Conservation (phyloP, 1,140 invertebrate genomes). For the Medauroidea extradentata region DNA sequence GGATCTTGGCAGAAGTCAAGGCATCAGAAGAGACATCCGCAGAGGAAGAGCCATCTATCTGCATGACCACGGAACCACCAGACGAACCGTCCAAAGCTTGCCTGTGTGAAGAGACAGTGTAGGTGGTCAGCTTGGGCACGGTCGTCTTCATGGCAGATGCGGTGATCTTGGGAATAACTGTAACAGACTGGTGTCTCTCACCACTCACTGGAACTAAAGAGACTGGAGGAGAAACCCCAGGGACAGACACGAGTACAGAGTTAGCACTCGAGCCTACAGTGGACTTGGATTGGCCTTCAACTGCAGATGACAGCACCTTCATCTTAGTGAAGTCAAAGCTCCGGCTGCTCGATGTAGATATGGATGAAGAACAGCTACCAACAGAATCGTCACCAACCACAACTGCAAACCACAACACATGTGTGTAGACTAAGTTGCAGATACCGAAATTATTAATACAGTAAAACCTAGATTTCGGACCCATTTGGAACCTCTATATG, state of each 20-base stretch:
- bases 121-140: constrained; percentile 25
- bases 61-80: no score
- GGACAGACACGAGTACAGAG: constrained; percentile 19
- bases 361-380: no score
- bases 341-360: constrained; percentile 3
- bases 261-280: constrained; percentile 18
- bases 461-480: no score
- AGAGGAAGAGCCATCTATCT: constrained; percentile 19
- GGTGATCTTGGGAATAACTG: constrained; percentile 12
- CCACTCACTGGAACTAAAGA: constrained; percentile 6
- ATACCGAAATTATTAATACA: constrained; percentile 26
- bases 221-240: constrained; percentile 9
- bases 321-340: constrained; percentile 28
- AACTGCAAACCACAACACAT: no score
- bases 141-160: constrained; percentile 40
- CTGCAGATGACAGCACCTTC: constrained; percentile 25
- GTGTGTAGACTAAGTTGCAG: no score
- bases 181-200: constrained; percentile 11
- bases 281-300: constrained; percentile 23
- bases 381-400: no score
- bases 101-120: not conserved
- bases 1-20: constrained; percentile 54
- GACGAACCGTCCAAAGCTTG: no score
- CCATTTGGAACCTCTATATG: no score
- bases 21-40: constrained; percentile 12